Evolutionary conservation across 2,888 invertebrate species (phyloP).

Genomic region (Morpho helenor): DNA sequence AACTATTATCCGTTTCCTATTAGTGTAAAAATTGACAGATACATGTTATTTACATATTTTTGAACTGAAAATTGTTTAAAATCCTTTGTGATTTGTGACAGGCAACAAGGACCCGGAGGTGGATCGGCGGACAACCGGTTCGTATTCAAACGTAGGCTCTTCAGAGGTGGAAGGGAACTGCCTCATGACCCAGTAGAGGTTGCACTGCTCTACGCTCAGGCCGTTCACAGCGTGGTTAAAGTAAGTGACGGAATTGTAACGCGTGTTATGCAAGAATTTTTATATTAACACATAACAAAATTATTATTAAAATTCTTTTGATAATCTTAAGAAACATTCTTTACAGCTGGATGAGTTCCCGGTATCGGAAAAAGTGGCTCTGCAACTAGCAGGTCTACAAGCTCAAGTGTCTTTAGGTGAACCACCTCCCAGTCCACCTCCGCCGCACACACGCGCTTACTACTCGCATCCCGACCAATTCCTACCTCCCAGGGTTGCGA

Average conservation of each 20-base stretch:
- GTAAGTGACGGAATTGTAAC: conserved; percentile 60
- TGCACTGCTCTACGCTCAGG: conserved; percentile 95
- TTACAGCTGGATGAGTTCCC: conserved; percentile 95
- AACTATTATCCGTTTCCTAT: too few species aligned
- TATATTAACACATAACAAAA: too few species aligned
- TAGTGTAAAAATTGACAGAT: too few species aligned
- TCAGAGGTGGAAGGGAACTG: conserved; percentile 91
- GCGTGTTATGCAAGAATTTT: too few species aligned
- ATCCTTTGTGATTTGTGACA: conserved; percentile 22
- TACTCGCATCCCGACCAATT: conserved; percentile 95
- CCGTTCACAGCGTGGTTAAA: conserved; percentile 96
- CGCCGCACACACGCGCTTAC: conserved; percentile 88
- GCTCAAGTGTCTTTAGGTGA: conserved; percentile 96
- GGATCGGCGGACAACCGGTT: conserved; percentile 94
- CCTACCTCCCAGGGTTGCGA: conserved; percentile 89
- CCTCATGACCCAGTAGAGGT: conserved; percentile 98
- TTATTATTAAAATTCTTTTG: neutral
- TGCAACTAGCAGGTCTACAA: conserved; percentile 95
- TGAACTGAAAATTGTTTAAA: too few species aligned
- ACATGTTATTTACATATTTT: too few species aligned
- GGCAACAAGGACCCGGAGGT: conserved; percentile 82
- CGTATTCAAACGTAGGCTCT: conserved; percentile 94
- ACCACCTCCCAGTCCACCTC: conserved; percentile 83
- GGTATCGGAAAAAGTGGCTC: conserved; percentile 95
- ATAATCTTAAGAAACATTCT: neutral